These are phyloP conservation scores for Enteromius radiatus DNA, from an alignment of 2,797 vertebrate species.

Conservation along the genomic window DNA sequence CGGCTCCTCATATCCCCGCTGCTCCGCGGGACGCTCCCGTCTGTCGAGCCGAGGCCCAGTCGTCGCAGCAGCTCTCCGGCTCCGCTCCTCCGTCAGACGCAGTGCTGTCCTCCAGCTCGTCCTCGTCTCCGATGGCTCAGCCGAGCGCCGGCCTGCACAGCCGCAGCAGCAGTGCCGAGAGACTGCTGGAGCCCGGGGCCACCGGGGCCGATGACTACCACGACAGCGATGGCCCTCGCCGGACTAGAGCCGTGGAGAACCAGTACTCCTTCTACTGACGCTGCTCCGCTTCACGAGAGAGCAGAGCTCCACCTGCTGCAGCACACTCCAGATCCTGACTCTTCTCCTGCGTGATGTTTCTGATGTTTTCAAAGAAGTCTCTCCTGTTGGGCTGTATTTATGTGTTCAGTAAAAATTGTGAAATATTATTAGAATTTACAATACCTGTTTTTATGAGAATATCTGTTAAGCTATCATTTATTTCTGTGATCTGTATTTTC, in stretches of 20 bases:
- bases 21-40: conserved; percentile 73
- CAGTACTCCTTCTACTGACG: conserved; percentile 95
- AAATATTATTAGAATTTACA: neutral
- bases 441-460: neutral
- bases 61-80: conserved; percentile 82
- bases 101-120: conserved; percentile 74
- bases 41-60: conserved; percentile 82
- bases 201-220: conserved; percentile 84
- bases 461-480: accelerated
- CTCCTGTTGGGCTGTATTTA: neutral
- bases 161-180: conserved; percentile 90
- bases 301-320: neutral
- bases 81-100: conserved; percentile 74
- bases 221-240: conserved; percentile 84
- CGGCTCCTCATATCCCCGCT: conserved; percentile 64
- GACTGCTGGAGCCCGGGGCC: conserved; percentile 83
- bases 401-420: neutral
- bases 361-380: neutral
- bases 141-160: conserved; percentile 75
- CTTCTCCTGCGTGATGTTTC: neutral
- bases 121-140: conserved; percentile 79
- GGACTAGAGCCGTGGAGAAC: conserved; percentile 93
- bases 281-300: neutral
- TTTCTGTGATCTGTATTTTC: neutral
- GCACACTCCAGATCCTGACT: too few species aligned